These are phyloP conservation scores for Cynodonichthys magdalenae DNA, from an alignment of 2,797 vertebrate species.

Conservation along the genomic window DNA sequence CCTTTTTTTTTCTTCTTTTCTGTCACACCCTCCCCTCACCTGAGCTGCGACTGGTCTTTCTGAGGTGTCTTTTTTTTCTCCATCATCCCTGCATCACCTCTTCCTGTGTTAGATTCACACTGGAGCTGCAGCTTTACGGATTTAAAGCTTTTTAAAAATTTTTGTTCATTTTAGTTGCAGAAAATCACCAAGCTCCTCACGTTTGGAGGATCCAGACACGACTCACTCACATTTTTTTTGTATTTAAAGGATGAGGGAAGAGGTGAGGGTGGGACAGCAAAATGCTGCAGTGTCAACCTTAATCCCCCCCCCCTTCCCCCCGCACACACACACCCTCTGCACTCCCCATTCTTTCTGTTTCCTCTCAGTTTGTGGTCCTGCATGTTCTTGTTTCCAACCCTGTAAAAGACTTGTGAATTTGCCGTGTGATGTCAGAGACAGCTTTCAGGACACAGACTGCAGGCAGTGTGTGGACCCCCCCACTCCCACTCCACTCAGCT, in stretches of 20 bases:
- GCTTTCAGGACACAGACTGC: constrained; percentile 11
- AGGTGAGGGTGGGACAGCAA: constrained; percentile 22
- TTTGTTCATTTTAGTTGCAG: constrained; percentile 46
- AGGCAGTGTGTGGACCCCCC: constrained; percentile 18
- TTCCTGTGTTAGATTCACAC: constrained; percentile 47
- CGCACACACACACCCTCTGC: not conserved
- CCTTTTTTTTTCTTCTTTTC: not conserved
- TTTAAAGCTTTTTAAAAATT: constrained; percentile 26
- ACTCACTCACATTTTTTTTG: constrained; percentile 1
- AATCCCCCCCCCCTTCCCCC: constrained; percentile 33
- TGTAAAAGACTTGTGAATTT: constrained; percentile 10
- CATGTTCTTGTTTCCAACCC: not conserved
- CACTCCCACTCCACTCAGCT: not conserved
- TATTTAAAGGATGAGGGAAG: constrained; percentile 22
- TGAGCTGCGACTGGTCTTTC: not conserved
- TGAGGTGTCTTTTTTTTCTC: too few relatives aligned
- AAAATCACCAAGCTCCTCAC: constrained; percentile 17
- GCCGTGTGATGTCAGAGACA: constrained; percentile 13
- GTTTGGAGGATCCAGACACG: constrained; percentile 52
- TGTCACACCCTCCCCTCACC: constrained; percentile 1
- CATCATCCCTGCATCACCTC: constrained; percentile 4
- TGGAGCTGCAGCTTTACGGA: constrained; percentile 40
- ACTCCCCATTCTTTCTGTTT: not conserved
- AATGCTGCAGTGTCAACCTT: constrained; percentile 68
- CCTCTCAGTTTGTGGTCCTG: constrained; percentile 5